A percentile compares a stretch with the other conserved stretches of the same genome.
Conservation (phyloP, 2,888 invertebrate species). For the Leptothorax acervorum region DNA sequence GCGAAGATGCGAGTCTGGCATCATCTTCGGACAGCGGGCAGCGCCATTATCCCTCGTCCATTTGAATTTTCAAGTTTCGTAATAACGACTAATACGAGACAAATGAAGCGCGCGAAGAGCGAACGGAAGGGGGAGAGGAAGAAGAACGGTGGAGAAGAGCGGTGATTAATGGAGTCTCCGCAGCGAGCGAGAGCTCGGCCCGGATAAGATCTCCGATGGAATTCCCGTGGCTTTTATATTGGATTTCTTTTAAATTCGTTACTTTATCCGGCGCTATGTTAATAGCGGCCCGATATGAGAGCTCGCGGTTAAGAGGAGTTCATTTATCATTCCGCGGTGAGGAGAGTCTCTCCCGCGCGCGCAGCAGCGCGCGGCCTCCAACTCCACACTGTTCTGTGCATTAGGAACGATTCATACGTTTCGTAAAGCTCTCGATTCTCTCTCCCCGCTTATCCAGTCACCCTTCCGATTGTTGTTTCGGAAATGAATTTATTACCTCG, state of each 20-base stretch:
- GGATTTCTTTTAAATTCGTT: constrained; percentile 85
- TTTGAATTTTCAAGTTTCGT: constrained; percentile 79
- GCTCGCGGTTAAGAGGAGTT: constrained; percentile 83
- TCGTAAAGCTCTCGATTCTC: constrained; percentile 51
- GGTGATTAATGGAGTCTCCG: constrained; percentile 84
- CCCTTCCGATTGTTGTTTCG: constrained; percentile 51
- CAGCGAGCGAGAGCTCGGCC: constrained; percentile 81
- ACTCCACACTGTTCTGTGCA: constrained; percentile 51
- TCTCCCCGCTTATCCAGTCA: constrained; percentile 38
- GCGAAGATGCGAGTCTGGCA: constrained; percentile 47
- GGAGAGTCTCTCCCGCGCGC: constrained; percentile 45
- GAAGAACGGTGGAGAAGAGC: constrained; percentile 47
- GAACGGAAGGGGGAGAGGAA: constrained; percentile 56
- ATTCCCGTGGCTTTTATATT: constrained; percentile 85
- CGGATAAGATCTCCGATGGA: constrained; percentile 85
- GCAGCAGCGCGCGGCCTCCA: constrained; percentile 46
- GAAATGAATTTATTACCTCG: constrained; percentile 49
- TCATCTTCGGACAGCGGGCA: constrained; percentile 71
- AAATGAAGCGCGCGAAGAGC: constrained; percentile 78
- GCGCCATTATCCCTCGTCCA: constrained; percentile 77
- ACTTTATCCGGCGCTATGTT: constrained; percentile 85
- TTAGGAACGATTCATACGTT: constrained; percentile 64
- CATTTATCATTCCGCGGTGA: constrained; percentile 83
- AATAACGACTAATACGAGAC: constrained; percentile 83
- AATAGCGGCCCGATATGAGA: constrained; percentile 84